A percentile compares a stretch with the other conserved stretches of the same genome.
Evolutionary conservation across 1,140 invertebrate species (phyloP).

Genomic region (Gonatopus flavifemur): DNA sequence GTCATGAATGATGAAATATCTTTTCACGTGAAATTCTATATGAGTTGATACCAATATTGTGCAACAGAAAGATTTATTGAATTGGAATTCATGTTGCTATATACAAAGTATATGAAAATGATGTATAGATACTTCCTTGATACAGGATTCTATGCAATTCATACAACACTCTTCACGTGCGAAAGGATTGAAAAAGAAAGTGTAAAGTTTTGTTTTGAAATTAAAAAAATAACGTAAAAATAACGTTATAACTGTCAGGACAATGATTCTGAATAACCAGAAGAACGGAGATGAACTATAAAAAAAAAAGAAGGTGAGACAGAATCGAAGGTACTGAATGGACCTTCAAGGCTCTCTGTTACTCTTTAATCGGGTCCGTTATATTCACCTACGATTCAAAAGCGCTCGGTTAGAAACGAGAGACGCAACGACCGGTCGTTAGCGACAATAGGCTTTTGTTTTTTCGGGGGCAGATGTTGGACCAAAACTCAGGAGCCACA

Average conservation of each 20-base stretch:
- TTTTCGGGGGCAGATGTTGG: constrained; percentile 61
- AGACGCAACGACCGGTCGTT: constrained; percentile 59
- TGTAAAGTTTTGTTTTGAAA: too few species aligned
- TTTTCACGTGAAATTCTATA: too few species aligned
- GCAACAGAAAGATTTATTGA: too few species aligned
- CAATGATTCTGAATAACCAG: background rate
- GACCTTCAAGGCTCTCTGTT: constrained; percentile 17
- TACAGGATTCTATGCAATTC: too few species aligned
- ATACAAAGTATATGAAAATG: too few species aligned
- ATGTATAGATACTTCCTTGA: too few species aligned
- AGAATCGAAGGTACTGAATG: constrained; percentile 25
- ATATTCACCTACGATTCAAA: constrained; percentile 60
- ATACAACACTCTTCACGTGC: too few species aligned
- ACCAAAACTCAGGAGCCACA: constrained; percentile 35
- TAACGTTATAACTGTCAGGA: constrained; percentile 8
- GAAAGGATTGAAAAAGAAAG: too few species aligned
- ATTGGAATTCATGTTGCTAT: too few species aligned
- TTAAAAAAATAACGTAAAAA: constrained; percentile 3
- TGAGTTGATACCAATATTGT: too few species aligned
- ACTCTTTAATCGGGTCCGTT: constrained; percentile 50
- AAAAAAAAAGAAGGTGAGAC: constrained; percentile 21
- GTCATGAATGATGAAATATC: too few species aligned
- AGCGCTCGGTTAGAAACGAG: constrained; percentile 60
- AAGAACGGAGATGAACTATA: constrained; percentile 2
- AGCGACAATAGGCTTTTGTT: constrained; percentile 60